Evolutionary conservation across 2,113 vertebrate species (phyloP).

Genomic region (Coturnix japonica): DNA sequence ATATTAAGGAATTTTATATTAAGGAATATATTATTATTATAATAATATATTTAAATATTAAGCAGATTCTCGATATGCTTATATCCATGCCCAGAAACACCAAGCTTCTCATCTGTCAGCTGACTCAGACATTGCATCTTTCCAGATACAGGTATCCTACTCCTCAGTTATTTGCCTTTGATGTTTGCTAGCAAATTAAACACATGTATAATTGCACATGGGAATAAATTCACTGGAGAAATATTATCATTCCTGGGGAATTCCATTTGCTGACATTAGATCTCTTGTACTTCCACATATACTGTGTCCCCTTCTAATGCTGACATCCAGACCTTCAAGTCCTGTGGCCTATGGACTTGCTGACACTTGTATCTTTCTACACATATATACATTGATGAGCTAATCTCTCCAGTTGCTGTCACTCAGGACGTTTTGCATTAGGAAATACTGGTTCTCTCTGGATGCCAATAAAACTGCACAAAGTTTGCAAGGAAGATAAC

Average conservation of each 20-base stretch:
- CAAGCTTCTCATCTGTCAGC: not conserved
- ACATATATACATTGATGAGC: rapidly evolving
- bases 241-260: not conserved
- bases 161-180: not conserved
- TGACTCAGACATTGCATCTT: not conserved
- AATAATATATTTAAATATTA: too few relatives aligned
- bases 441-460: not conserved
- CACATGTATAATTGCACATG: not conserved
- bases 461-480: not conserved
- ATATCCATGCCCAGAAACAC: not conserved
- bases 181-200: not conserved
- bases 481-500: not conserved
- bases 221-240: not conserved
- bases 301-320: not conserved
- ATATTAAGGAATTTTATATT: too few relatives aligned
- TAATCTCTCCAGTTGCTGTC: not conserved
- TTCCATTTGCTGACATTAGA: not conserved
- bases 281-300: not conserved
- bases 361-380: not conserved
- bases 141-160: not conserved
- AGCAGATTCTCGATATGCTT: not conserved
- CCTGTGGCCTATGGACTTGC: not conserved
- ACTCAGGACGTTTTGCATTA: not conserved
- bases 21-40: too few relatives aligned
- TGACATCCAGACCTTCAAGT: not conserved